Evolutionary conservation across 2,797 vertebrate genomes (phyloP).

Genomic region (Adrianichthys oophorus): DNA sequence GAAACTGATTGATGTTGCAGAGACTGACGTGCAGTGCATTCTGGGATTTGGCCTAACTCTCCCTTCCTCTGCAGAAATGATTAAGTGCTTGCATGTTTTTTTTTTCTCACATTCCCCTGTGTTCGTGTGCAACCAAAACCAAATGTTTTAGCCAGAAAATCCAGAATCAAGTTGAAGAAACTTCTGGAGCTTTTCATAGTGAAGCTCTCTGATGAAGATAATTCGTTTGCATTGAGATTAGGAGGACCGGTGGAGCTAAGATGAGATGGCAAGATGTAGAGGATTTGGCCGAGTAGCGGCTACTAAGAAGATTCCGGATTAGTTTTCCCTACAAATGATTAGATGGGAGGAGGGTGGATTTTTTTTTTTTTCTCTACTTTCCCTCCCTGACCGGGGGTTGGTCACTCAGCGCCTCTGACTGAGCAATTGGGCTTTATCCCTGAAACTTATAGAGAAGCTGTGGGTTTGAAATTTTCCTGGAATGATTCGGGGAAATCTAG

Average conservation of each 20-base stretch:
- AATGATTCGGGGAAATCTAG: constrained; percentile 48
- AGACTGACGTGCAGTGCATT: constrained; percentile 62
- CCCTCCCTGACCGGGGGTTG: constrained; percentile 29
- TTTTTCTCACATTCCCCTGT: too few species aligned
- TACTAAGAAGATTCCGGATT: constrained; percentile 82
- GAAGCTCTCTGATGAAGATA: constrained; percentile 70
- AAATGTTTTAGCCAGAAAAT: too few species aligned
- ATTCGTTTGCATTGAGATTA: constrained; percentile 81
- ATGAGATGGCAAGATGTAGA: constrained; percentile 82
- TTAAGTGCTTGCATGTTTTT: constrained; percentile 22
- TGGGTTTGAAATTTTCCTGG: constrained; percentile 41
- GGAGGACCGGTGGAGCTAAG: constrained; percentile 74
- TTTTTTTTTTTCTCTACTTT: constrained; percentile 28
- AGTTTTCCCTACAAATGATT: constrained; percentile 76
- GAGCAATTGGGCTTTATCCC: constrained; percentile 38
- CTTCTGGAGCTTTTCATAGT: constrained; percentile 50
- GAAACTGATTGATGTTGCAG: constrained; percentile 65
- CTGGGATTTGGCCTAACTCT: constrained; percentile 65
- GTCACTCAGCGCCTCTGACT: constrained; percentile 18
- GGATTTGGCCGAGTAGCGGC: constrained; percentile 78
- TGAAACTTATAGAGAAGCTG: constrained; percentile 31
- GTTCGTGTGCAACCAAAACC: too few species aligned
- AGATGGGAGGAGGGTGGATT: constrained; percentile 50
- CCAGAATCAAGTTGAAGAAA: constrained; percentile 15
- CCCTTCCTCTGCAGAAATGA: constrained; percentile 54